Base-by-base conservation (phyloP, 2,888 invertebrate genomes). In the Strigamia crassipes region DNA sequence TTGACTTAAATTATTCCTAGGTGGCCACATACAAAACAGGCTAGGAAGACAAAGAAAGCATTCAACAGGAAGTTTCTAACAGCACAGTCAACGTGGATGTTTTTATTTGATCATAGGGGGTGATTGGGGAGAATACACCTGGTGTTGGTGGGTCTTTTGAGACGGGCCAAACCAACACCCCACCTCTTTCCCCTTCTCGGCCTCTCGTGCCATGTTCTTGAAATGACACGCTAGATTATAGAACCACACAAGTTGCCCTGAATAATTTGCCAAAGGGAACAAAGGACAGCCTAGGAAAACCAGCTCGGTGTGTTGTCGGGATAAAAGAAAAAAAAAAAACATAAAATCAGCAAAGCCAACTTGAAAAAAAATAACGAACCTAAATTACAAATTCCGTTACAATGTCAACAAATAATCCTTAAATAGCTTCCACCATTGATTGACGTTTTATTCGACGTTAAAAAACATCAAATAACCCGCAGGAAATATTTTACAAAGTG, bases 131-230 rank as follows among this genome's bases (percentile, higher is more conserved):
- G 66, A 31, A 66, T 66, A 66, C 66, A 66, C 66, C 66, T 66
- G 66, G 66, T 66, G 66, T 66, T 66, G 31, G 66, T 66, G 66
- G 66, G 66, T 66, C 66, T 66, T 66, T 66, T 66, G 66, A 66
- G 66, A 27, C 31, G 66, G 15, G 23, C 51, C 66, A 66, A 66
- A 6, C 23, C 66, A 12, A 27, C 10, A 23, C 10, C 66, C 66
- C 66, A 3, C 1, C 66, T 66, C 27, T 66, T 66, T 66, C 66
- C 66, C 66, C 66, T 66, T 66, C 66, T 66, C 66, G 31, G 31
- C 66, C 66, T 66, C 66, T 66, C 66, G 66, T 66, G 66, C 66
- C 66, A 66, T 66, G 66, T 66, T 66, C 66, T 66, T 66, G 66
- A 66, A 66, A 66, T 66, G 66, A 66, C 66, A 66, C 66, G 66